Conservation (phyloP, 2,797 vertebrate species). For the Tauraco hartlaubi region DNA sequence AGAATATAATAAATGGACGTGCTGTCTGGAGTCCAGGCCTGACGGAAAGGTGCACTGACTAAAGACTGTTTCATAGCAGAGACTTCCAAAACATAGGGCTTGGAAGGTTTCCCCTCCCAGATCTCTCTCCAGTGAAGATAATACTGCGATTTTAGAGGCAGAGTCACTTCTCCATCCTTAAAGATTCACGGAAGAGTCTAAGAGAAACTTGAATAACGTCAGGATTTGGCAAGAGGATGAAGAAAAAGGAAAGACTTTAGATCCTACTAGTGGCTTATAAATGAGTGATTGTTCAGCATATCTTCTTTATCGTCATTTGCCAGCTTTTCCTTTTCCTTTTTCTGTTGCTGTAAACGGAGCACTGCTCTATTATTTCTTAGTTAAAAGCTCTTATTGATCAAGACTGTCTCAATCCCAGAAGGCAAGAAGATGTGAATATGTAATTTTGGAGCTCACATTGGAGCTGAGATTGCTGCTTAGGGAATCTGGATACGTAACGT, state of each 20-base stretch:
- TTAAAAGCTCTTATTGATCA: conserved; percentile 38
- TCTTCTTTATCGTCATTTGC: background rate
- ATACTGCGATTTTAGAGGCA: background rate
- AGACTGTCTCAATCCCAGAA: background rate
- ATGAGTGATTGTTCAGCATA: background rate
- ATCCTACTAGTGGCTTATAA: background rate
- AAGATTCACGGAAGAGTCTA: background rate
- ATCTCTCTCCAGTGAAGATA: background rate
- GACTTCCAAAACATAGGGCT: background rate
- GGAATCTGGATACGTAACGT: background rate
- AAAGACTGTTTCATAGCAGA: background rate
- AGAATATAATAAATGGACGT: fast-evolving
- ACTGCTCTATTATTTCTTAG: conserved; percentile 6
- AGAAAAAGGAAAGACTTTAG: background rate
- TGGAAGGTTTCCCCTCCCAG: background rate
- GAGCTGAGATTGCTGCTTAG: conserved; percentile 1
- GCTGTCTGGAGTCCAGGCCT: background rate
- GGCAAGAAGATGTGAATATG: conserved; percentile 19
- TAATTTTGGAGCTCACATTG: background rate
- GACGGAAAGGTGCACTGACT: background rate
- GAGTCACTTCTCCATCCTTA: background rate
- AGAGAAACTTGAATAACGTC: background rate
- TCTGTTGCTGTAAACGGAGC: background rate
- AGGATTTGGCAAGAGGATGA: background rate
- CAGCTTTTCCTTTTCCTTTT: conserved; percentile 44